Percentiles rank a stretch among this genome's conserved stretches.
These are phyloP conservation scores for Scopus umbretta DNA, from an alignment of 2,113 vertebrate species.

Conservation along the genomic window DNA sequence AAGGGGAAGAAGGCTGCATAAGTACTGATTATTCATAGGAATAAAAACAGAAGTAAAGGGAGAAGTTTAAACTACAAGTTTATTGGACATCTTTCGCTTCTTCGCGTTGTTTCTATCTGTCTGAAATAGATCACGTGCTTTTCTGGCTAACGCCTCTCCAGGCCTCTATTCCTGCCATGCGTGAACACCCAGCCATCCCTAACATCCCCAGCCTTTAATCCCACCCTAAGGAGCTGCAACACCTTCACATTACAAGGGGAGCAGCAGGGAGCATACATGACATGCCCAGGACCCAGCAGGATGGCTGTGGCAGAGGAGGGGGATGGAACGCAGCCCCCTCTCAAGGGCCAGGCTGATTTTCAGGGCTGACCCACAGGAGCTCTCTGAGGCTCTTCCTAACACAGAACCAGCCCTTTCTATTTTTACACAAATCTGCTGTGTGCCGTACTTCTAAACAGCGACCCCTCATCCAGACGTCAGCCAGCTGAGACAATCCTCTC, in stretches of 20 bases:
- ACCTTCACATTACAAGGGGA: background rate
- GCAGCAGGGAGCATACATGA: background rate
- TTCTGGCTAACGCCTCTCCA: background rate
- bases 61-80: background rate
- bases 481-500: background rate
- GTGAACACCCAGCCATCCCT: background rate
- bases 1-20: background rate
- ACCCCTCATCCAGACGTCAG: background rate
- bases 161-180: background rate
- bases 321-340: background rate
- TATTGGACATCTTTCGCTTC: background rate
- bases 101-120: fast-evolving
- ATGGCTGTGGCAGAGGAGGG: background rate
- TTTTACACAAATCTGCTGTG: background rate
- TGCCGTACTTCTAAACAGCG: background rate
- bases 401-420: background rate
- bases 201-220: background rate
- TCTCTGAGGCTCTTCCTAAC: background rate
- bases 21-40: background rate
- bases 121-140: fast-evolving
- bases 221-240: background rate
- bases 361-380: background rate
- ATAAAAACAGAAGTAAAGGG: background rate
- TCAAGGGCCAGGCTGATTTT: background rate
- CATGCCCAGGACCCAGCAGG: background rate